Conservation (phyloP, 1,140 invertebrate genomes). For the Drosophila rufa region DNA sequence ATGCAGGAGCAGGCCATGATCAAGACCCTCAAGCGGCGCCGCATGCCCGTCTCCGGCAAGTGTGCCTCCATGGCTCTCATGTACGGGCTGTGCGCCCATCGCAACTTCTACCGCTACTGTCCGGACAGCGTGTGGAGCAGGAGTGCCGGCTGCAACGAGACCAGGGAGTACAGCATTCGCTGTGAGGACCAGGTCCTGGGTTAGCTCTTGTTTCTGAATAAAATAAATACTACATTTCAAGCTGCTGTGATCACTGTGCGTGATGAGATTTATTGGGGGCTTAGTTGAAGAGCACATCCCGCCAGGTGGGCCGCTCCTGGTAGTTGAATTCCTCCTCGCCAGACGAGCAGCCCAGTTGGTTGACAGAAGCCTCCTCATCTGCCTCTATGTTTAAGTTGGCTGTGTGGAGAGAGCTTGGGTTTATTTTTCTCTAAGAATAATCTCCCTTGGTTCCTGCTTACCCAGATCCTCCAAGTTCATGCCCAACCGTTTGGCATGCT, state of each 20-base stretch:
- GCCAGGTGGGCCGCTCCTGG: constrained; percentile 50
- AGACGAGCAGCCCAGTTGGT: constrained; percentile 7
- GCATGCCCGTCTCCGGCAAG: constrained; percentile 44
- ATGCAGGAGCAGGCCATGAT: constrained; percentile 34
- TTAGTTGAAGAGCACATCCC: constrained; percentile 56
- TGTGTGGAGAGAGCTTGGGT: background rate
- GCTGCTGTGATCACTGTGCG: constrained; percentile 24
- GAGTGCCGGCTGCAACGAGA: constrained; percentile 44
- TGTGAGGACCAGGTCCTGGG: constrained; percentile 15
- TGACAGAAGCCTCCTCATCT: background rate
- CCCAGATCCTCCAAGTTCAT: constrained; percentile 55
- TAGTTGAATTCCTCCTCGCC: constrained; percentile 1
- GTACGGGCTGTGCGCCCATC: constrained; percentile 58
- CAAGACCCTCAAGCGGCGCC: constrained; percentile 42
- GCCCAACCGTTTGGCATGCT: constrained; percentile 62
- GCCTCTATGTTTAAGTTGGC: constrained; percentile 17
- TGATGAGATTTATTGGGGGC: constrained; percentile 13
- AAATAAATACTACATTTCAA: constrained; percentile 25
- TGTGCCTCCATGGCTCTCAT: constrained; percentile 48
- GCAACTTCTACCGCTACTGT: constrained; percentile 49
- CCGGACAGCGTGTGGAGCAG: constrained; percentile 51
- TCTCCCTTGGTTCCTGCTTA: background rate
- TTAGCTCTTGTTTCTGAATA: background rate
- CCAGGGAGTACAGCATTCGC: constrained; percentile 24
- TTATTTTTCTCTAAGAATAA: background rate